Evolutionary conservation across 2,113 vertebrate species (phyloP).

Genomic region (Athene cunicularia): DNA sequence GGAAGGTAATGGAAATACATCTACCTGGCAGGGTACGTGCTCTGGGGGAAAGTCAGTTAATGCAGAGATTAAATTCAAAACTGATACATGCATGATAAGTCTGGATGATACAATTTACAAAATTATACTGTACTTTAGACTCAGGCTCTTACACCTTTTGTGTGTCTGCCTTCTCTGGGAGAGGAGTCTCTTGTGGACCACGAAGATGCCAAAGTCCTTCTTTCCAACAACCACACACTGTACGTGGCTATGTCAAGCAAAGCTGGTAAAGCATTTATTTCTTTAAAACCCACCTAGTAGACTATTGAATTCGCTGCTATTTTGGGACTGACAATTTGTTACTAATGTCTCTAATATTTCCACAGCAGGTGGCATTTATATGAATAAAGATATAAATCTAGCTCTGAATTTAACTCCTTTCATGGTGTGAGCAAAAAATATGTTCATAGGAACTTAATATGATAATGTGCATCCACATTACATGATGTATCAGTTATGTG

Average conservation of each 20-base stretch:
- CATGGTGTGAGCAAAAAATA: not conserved
- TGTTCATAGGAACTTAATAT: not conserved
- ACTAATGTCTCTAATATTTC: not conserved
- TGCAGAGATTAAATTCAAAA: not conserved
- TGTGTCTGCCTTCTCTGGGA: not conserved
- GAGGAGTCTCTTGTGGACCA: not conserved
- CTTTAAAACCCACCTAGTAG: not conserved
- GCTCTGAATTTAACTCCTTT: not conserved
- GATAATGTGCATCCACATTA: not conserved
- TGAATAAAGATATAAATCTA: not conserved
- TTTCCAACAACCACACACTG: not conserved
- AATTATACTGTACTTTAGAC: not conserved
- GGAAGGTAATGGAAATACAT: not conserved
- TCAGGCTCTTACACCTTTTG: not conserved
- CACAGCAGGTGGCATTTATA: not conserved
- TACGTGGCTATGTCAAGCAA: not conserved
- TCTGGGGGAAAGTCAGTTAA: not conserved
- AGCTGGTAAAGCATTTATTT: not conserved
- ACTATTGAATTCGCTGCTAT: not conserved
- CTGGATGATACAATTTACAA: not conserved
- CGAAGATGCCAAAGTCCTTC: not conserved
- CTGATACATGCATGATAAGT: not conserved
- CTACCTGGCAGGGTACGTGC: not conserved
- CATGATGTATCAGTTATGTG: fast-evolving
- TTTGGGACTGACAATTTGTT: not conserved